Evolutionary conservation across 2,797 vertebrate species (phyloP).

Genomic region (Vespertilio murinus): DNA sequence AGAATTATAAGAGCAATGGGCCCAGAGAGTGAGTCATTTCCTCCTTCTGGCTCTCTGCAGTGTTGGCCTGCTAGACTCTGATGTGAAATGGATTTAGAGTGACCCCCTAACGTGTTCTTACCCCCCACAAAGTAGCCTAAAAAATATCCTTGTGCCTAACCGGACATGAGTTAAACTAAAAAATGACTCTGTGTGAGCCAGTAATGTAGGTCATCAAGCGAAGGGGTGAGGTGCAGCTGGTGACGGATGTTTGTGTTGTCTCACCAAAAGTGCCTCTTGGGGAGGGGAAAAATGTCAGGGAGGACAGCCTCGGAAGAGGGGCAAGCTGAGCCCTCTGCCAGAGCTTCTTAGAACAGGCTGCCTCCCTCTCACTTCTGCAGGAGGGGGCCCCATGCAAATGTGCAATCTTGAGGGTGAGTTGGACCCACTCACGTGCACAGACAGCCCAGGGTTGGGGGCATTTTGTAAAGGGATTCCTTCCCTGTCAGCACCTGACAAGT

Average conservation of each 20-base stretch:
- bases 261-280: conserved; percentile 60
- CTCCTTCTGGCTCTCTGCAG: conserved; percentile 63
- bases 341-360: conserved; percentile 35
- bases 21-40: conserved; percentile 73
- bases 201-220: conserved; percentile 41
- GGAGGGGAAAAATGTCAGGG: conserved; percentile 46
- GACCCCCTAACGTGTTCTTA: conserved; percentile 69
- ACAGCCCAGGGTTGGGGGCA: neutral
- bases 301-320: conserved; percentile 33
- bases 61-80: conserved; percentile 53
- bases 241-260: conserved; percentile 57
- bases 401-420: neutral
- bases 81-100: conserved; percentile 66
- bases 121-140: conserved; percentile 69
- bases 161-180: conserved; percentile 68
- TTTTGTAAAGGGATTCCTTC: conserved; percentile 68
- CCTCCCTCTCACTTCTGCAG: neutral
- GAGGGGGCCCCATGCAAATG: neutral
- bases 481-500: conserved; percentile 75
- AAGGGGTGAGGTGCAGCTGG: conserved; percentile 62
- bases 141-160: conserved; percentile 74
- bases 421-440: neutral
- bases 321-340: neutral
- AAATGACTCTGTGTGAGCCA: conserved; percentile 66
- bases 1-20: conserved; percentile 15